Conservation (phyloP, 1,140 invertebrate species). For the Nasonia vitripennis region DNA sequence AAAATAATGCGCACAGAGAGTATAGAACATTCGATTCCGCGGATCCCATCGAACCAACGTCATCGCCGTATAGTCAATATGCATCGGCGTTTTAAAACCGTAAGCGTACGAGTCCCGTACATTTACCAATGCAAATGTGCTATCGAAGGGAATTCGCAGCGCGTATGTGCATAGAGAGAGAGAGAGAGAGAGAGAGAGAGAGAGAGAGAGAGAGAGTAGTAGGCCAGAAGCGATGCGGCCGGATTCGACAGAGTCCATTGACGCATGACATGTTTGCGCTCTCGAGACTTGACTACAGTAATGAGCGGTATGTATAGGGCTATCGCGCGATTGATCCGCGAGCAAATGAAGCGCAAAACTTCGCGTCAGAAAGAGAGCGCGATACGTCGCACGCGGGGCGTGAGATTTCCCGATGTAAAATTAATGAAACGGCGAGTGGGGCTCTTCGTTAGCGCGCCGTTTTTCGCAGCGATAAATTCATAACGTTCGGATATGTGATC, state of each 20-base stretch:
- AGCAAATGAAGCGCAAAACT: not conserved
- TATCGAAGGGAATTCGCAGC: not conserved
- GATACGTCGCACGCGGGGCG: not conserved
- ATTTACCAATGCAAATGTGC: not conserved
- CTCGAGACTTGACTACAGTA: not conserved
- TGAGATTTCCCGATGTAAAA: not conserved
- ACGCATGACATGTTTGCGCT: slow-evolving; percentile 1
- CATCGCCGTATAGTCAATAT: too few species aligned
- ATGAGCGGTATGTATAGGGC: not conserved
- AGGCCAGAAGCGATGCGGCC: not conserved
- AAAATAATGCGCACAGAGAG: not conserved
- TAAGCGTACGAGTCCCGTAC: not conserved
- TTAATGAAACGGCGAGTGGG: not conserved
- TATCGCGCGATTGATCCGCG: not conserved
- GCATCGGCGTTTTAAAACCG: too few species aligned
- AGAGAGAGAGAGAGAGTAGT: not conserved
- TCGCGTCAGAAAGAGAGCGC: not conserved
- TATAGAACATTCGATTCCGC: not conserved
- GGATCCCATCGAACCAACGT: too few species aligned
- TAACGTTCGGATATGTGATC: not conserved
- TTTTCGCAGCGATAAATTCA: not conserved
- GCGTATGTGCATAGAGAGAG: not conserved
- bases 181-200: not conserved
- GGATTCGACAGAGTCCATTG: not conserved
- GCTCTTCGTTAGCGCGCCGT: not conserved